Base-by-base conservation (phyloP, 1,140 invertebrate species). In the Penaeus chinensis region DNA sequence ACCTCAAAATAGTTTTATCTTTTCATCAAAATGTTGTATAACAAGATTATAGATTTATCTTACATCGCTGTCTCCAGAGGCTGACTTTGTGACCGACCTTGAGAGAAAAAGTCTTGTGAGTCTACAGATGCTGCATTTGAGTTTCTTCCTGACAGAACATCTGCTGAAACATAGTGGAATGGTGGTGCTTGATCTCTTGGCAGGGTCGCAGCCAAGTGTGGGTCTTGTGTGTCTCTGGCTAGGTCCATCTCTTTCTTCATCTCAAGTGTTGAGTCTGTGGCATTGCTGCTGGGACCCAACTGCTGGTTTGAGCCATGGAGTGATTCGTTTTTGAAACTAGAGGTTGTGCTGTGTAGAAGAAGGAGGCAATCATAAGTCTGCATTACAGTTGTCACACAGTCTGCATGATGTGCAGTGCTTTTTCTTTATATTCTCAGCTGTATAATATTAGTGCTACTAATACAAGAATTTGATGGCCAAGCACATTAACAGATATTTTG, bases 41-140 rank as follows among this genome's bases (percentile, higher is more conserved):
- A 54, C 54, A 54, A 54, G 54, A 54, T 54, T 54, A 54, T 13
- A 54, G 54, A 54, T 54, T 11, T 54, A 54, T 54, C 27, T 85
- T 76, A 89, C 88, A 89, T 89, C 10, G 88, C 88, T 18, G 88
- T 89, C 66, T 89, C 88, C 24, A 89, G 66, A 10, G 88, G 88
- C 65, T 89, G 88, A 82, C 88, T 89, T 19, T 85, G 88, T 3
- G 88, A 89, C 63, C 63, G 76, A 24, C 79, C 88, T 47, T 42
- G 71, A 47, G 81, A 87, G 27, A 82, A 82, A 16, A 74, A 66
- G 54, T 85, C 78, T 18, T 20, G 13, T 22, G 65, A 85, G 2
- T 82, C 82, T 69, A 80, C 74, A 0, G 82, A 66, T 3, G 54
- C 42, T n/a, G 79, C 63, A 18, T 22, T n/a, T 24, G 82, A 82